Evolutionary conservation across 2,113 vertebrate species (phyloP).

Genomic region (Anguilla japonica): DNA sequence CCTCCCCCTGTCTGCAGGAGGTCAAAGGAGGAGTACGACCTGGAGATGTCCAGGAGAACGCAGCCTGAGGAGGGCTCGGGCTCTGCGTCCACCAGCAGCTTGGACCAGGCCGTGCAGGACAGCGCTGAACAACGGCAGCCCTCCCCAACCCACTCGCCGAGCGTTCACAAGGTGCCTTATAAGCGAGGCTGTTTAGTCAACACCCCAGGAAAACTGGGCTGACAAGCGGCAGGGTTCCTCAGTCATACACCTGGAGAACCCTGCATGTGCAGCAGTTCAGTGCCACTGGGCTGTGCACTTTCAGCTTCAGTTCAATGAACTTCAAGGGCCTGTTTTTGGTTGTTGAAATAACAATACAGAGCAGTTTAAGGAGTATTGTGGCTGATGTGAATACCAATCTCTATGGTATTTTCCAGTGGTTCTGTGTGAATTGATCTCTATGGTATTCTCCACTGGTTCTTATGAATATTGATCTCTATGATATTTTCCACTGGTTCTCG

Average conservation of each 20-base stretch:
- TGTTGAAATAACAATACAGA: too few species aligned
- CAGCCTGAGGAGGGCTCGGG: constrained; percentile 52
- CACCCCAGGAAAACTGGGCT: not conserved
- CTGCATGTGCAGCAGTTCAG: too few species aligned
- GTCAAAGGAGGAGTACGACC: constrained; percentile 94
- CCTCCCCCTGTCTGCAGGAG: constrained; percentile 70
- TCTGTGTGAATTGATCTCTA: too few species aligned
- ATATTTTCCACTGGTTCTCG: not conserved
- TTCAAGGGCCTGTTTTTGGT: too few species aligned
- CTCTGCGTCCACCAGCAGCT: constrained; percentile 58
- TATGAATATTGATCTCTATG: too few species aligned
- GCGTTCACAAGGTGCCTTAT: constrained; percentile 38
- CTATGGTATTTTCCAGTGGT: too few species aligned
- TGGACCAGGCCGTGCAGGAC: constrained; percentile 44
- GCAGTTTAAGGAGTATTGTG: too few species aligned
- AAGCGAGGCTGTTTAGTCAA: not conserved
- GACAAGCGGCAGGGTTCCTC: not conserved
- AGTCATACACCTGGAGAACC: not conserved
- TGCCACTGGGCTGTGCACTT: too few species aligned
- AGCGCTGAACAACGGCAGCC: constrained; percentile 4
- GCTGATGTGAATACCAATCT: too few species aligned
- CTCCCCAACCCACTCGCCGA: constrained; percentile 32
- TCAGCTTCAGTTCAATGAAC: too few species aligned
- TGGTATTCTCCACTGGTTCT: not conserved
- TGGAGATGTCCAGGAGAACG: constrained; percentile 65